Evolutionary conservation across 1,140 invertebrate genomes (phyloP).

Genomic region (Drosophila tsacasi): DNA sequence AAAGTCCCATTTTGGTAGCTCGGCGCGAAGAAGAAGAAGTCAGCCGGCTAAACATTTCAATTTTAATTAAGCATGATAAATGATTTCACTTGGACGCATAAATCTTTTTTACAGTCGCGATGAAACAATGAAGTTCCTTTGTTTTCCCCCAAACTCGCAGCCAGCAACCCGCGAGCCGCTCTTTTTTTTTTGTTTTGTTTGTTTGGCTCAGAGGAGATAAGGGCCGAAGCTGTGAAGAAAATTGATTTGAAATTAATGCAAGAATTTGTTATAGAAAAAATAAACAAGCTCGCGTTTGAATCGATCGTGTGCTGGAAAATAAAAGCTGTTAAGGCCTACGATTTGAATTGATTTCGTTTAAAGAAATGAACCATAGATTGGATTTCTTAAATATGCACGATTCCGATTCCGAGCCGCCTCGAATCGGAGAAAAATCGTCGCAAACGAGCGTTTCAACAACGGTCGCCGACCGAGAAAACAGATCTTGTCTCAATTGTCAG

Average conservation of each 20-base stretch:
- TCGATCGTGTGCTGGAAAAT: conserved; percentile 62
- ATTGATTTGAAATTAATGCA: conserved; percentile 85
- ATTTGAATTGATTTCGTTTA: conserved; percentile 82
- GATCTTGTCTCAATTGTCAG: conserved; percentile 66
- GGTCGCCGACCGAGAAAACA: conserved; percentile 18
- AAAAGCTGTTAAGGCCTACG: conserved; percentile 73
- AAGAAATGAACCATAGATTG: conserved; percentile 61
- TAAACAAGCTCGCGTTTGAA: conserved; percentile 80
- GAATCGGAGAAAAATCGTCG: conserved; percentile 33
- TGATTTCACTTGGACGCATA: conserved; percentile 84
- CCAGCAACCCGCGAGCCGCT: conserved; percentile 20
- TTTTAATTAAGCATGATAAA: conserved; percentile 85
- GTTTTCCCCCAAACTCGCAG: conserved; percentile 58
- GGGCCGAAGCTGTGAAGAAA: conserved; percentile 81
- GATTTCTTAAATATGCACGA: conserved; percentile 53
- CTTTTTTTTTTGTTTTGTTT: conserved; percentile 25
- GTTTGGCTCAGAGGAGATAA: conserved; percentile 43
- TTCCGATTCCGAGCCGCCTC: conserved; percentile 12
- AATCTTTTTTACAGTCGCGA: conserved; percentile 83
- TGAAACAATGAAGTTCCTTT: conserved; percentile 83
- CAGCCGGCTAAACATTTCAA: conserved; percentile 81
- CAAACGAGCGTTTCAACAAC: conserved; percentile 36
- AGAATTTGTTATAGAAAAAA: conserved; percentile 85
- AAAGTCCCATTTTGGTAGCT: conserved; percentile 56
- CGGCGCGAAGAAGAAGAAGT: conserved; percentile 49